Base-by-base conservation (phyloP, 2,113 vertebrate genomes). In the Anolis sagrei region DNA sequence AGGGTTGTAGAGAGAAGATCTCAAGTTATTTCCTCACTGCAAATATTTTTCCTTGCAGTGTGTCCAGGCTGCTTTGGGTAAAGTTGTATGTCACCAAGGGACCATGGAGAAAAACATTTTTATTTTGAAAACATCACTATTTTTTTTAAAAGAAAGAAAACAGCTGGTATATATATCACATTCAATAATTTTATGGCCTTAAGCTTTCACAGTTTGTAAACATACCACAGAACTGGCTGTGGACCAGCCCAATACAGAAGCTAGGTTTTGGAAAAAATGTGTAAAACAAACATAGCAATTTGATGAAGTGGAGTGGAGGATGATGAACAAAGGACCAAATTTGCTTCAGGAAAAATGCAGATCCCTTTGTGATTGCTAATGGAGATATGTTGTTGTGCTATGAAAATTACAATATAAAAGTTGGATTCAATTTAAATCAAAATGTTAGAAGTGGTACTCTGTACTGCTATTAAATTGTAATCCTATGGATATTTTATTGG, bases 161-260 rank as follows among this genome's bases (percentile, higher is more conserved):
- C 61, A 80, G 62, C 14, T 66, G 78, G 34, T 48, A 66, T 44
- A 80, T 79, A 48, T 58, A 77, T 80, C 13, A 66, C 48, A 16
- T n/a, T 29, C 78, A 79, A 79, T 79, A 79, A 44, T 80, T 80
- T 80, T 68, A 66, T 68, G 36, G 13, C 36, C 25, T 25, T 62
- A 80, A 61, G 66, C 34, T 66, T 80, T 80, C 62, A n/a, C 62
- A 80, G 78, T 25, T 66, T 44, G n/a, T 66, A 80, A 80, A 80
- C 62, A 80, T 62, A 68, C 39, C 62, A 80, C 62, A 80, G 48
- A 80, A 64, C 25, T 48, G 39, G 39, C 14, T 66, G 39, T 68
- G 23, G 61, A 80, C 66, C 62, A 80, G 54, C 21, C n/a, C 54
- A 79, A 32, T 61, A 79, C n/a, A 79, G 62, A 68, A 68, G 62